These are phyloP conservation scores for Oxystoma pomonae DNA, from an alignment of 2,888 invertebrate genomes.

Conservation along the genomic window DNA sequence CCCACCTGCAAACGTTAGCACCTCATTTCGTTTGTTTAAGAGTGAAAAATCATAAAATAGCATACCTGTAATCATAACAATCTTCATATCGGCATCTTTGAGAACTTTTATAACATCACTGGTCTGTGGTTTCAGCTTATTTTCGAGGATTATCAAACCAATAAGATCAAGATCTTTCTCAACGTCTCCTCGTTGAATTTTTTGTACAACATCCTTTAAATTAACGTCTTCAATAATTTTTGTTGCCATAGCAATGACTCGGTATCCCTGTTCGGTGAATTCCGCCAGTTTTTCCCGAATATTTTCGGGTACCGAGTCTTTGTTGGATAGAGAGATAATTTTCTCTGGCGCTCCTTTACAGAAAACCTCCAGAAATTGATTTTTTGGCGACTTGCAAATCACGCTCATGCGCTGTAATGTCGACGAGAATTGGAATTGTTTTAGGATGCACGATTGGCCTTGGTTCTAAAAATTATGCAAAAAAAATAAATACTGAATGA, in stretches of 20 bases:
- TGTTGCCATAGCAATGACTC: slow-evolving; percentile 84
- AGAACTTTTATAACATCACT: slow-evolving; percentile 72
- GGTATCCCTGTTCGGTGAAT: slow-evolving; percentile 83
- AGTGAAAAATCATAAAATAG: too few species aligned
- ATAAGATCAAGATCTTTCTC: slow-evolving; percentile 78
- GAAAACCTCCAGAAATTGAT: slow-evolving; percentile 71
- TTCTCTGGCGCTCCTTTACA: slow-evolving; percentile 94
- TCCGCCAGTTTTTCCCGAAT: slow-evolving; percentile 68
- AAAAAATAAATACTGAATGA: neutral
- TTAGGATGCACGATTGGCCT: slow-evolving; percentile 53
- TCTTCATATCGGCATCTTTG: slow-evolving; percentile 79
- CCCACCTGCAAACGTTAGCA: too few species aligned
- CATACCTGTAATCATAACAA: slow-evolving; percentile 92
- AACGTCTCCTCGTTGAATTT: slow-evolving; percentile 69
- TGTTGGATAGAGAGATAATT: slow-evolving; percentile 69
- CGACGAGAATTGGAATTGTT: slow-evolving; percentile 79
- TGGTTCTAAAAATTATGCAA: slow-evolving; percentile 18
- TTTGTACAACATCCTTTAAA: slow-evolving; percentile 54
- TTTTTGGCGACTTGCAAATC: slow-evolving; percentile 64
- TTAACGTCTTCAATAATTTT: slow-evolving; percentile 29
- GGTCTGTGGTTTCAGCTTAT: slow-evolving; percentile 86
- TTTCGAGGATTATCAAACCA: slow-evolving; percentile 91
- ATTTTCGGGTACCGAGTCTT: slow-evolving; percentile 72
- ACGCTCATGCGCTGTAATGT: slow-evolving; percentile 87
- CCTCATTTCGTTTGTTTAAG: neutral